Base-by-base conservation (phyloP, 2,888 invertebrate species). In the Stramonita haemastoma region DNA sequence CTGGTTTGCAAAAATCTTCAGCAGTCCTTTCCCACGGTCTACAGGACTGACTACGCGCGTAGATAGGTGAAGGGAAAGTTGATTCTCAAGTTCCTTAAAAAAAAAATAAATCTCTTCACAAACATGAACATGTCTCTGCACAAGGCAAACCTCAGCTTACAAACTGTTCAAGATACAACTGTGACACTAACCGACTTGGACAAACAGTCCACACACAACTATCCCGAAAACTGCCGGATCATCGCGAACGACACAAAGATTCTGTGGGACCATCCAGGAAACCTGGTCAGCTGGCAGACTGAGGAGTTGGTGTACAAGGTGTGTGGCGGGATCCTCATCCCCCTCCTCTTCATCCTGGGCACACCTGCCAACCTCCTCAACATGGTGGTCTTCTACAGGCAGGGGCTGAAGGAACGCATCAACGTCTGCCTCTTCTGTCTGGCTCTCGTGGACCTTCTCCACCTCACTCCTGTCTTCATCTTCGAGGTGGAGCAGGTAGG, bases 331-430 rank as follows among this genome's bases (percentile, higher is more conserved):
- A 34, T 86, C 32, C 29, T 86, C 32, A 56, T 86, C 17, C 86
- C 86, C 17, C 13, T 86, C 17, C 32, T 86, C 6, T 86, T 60
- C 60, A 11, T 86, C 19, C 17, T 86, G 46, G 86, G 86, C 15
- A n/a, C 66, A 0, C 86, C 86, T 19, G 32, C 60, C 66, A 86
- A 86, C 86, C 0, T 57, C 60, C n/a, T 86, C 86, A 86, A 86
- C 86, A 86, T 86, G 86, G 6, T 60, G 29, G 86, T 86, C 13
- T 86, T 86, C 34, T 86, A 60, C 56, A 86, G n/a, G 22, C 86
- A 86, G 32, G 83, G 83, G 11, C 46, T 83, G 46, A 83, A 56
- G 46, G 56, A 83, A 46, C 36, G 83, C 15, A 83, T 83, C 46
- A 83, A 83, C 46, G 56, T 83, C 11, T 83, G 83, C n/a, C 46